Percentiles rank a stretch among this genome's conserved stretches.
phyloP scores from a whole-genome alignment of 2,113 vertebrate species.

The Anguilla japonica region DNA sequence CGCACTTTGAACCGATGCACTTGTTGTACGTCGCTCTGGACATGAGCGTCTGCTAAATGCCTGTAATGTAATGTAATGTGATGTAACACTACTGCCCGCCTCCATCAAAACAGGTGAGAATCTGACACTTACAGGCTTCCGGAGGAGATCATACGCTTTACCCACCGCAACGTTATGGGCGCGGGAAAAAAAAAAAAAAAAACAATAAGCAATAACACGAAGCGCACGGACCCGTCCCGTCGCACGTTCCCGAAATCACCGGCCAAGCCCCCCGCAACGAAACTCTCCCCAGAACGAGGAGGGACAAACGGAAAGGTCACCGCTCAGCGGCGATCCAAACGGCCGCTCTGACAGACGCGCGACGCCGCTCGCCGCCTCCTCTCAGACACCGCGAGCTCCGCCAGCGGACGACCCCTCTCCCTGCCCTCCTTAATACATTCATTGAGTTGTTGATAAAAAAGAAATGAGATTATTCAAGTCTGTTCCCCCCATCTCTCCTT shows the following conservation, averaged over 20 bases:
- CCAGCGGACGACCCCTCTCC: slow-evolving; percentile 19
- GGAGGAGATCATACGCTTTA: neutral
- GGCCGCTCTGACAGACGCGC: slow-evolving; percentile 17
- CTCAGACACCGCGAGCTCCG: slow-evolving; percentile 15
- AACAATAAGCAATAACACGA: neutral
- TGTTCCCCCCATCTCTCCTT: slow-evolving; percentile 11
- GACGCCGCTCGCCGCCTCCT: slow-evolving; percentile 7
- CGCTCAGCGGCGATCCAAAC: slow-evolving; percentile 18
- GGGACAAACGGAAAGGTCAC: slow-evolving; percentile 19
- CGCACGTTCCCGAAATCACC: slow-evolving; percentile 1
- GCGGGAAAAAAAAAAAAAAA: neutral
- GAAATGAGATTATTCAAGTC: slow-evolving; percentile 37
- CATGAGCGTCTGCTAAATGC: no score
- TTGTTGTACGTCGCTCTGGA: no score
- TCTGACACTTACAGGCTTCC: neutral
- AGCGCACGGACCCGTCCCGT: neutral
- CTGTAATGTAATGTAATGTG: no score
- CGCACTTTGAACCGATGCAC: no score
- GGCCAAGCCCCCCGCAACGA: neutral
- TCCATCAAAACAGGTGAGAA: neutral
- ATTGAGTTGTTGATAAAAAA: slow-evolving; percentile 44
- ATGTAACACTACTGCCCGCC: neutral
- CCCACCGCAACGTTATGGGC: neutral
- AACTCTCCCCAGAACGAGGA: neutral
- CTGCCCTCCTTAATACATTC: slow-evolving; percentile 27